Evolutionary conservation across 92 coral and sea anemone genomes (phyloP), one percentile per base, ranked within the genome.

Genomic region (Porites lobata): DNA sequence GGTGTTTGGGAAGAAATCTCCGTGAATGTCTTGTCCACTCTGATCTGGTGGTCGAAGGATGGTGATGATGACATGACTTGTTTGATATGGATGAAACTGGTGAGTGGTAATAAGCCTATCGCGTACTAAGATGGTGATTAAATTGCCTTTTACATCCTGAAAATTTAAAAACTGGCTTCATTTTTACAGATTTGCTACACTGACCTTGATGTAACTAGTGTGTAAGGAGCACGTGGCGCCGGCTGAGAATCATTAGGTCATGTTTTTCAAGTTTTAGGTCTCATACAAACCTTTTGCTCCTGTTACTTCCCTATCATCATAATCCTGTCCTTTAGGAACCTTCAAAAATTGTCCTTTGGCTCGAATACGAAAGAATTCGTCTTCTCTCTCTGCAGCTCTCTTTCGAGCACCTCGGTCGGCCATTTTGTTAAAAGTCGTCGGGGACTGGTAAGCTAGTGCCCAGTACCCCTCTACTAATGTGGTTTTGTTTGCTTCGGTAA

Each of bases 311-410:
- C 80, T 65, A 2, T 50, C 87, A n/a, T 78, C 87, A 18, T 59
- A n/a, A 21, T 81, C 82, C 52, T 58, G 63, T 1, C 72, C 72
- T 77, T 80, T 85, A 7, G 95, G 90, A 3, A 92, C 88, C 66
- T 70, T 85, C 13, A 92, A 50, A 15, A 24, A 79, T 71, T 92
- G 93, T 69, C 95, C 95, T 81, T 89, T 92, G 21, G 95, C 95
- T 89, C 93, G 82, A 66, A 92, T 92, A 70, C 54, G 75, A 59
- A 92, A 76, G 88, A 89, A 89, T 72, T 86, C 91, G 72, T 79
- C 77, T 12, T 47, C 74, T 69, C 61, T 29, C 57, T 86, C 59
- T 63, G 53, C 47, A 69, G 62, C 85, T 20, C 90, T 57, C 61
- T 85, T 85, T 10, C 18, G 17, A 6, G 76, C 50, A 7, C 65